phyloP scores from a whole-genome alignment of 2,888 invertebrate genomes.

The Ariolimax columbianus region DNA sequence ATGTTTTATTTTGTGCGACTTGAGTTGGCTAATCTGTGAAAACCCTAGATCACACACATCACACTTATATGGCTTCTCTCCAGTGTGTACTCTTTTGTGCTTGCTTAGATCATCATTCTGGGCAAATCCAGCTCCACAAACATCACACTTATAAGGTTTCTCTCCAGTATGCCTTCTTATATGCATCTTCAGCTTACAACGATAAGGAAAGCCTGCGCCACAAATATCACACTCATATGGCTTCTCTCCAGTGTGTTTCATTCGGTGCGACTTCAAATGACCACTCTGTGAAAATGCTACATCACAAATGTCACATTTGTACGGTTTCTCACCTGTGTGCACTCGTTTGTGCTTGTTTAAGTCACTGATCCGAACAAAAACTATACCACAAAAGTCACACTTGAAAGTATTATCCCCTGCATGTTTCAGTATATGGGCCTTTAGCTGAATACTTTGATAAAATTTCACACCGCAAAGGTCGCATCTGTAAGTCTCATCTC shows the following conservation, averaged over 20 bases:
- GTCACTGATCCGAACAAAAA: constrained; percentile 2
- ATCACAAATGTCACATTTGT: constrained; percentile 31
- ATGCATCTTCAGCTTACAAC: constrained; percentile 16
- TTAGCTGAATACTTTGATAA: not conserved
- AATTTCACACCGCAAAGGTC: constrained; percentile 3
- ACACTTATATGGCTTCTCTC: constrained; percentile 39
- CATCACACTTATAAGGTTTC: constrained; percentile 38
- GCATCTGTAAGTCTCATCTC: not conserved
- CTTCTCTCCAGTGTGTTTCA: constrained; percentile 33
- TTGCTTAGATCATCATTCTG: constrained; percentile 9
- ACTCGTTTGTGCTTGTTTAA: constrained; percentile 10
- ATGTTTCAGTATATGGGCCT: not conserved
- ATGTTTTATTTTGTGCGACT: constrained; percentile 22
- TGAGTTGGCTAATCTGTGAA: not conserved
- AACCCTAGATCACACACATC: constrained; percentile 26
- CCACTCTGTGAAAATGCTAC: constrained; percentile 18
- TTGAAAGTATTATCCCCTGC: not conserved
- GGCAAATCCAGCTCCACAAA: constrained; percentile 25
- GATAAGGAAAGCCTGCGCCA: constrained; percentile 12
- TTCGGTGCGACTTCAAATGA: constrained; percentile 1
- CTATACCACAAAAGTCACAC: constrained; percentile 19
- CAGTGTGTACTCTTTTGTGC: constrained; percentile 34
- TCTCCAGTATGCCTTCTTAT: constrained; percentile 23
- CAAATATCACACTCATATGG: constrained; percentile 29
- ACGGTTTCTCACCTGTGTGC: constrained; percentile 18